phyloP scores from a whole-genome alignment of 1,140 invertebrate species.

The Pentalonia nigronervosa region DNA sequence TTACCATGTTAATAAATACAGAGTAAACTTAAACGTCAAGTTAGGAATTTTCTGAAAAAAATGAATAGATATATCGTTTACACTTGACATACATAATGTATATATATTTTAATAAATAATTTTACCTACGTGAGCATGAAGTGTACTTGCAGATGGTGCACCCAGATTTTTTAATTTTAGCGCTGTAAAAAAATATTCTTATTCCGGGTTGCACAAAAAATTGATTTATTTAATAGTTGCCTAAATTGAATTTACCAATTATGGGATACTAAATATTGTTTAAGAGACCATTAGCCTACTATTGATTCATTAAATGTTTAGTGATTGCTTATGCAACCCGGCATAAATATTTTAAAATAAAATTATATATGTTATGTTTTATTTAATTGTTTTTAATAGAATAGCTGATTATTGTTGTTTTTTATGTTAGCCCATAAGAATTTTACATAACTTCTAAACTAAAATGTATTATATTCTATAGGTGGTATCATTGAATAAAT shows the following conservation, averaged over 20 bases:
- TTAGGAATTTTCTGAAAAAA: background rate
- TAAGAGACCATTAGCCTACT: background rate
- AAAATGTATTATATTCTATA: too few relatives aligned
- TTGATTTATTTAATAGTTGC: background rate
- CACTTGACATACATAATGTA: background rate
- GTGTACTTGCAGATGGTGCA: too few relatives aligned
- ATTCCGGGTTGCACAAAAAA: background rate
- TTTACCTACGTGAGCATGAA: background rate
- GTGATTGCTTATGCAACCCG: too few relatives aligned
- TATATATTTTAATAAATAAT: background rate
- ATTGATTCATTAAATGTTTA: too few relatives aligned
- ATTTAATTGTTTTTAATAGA: background rate
- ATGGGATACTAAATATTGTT: background rate
- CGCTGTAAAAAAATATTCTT: background rate
- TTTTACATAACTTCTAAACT: too few relatives aligned
- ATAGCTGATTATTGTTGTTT: background rate
- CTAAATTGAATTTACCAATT: background rate
- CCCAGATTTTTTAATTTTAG: too few relatives aligned
- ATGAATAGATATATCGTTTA: background rate
- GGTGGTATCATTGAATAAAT: too few relatives aligned
- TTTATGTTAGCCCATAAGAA: background rate
- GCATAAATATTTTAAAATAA: too few relatives aligned
- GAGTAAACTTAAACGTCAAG: background rate
- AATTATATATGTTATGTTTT: background rate
- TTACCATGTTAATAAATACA: background rate